These are phyloP conservation scores for Labroides dimidiatus DNA, from an alignment of 2,797 vertebrate species.

Conservation along the genomic window DNA sequence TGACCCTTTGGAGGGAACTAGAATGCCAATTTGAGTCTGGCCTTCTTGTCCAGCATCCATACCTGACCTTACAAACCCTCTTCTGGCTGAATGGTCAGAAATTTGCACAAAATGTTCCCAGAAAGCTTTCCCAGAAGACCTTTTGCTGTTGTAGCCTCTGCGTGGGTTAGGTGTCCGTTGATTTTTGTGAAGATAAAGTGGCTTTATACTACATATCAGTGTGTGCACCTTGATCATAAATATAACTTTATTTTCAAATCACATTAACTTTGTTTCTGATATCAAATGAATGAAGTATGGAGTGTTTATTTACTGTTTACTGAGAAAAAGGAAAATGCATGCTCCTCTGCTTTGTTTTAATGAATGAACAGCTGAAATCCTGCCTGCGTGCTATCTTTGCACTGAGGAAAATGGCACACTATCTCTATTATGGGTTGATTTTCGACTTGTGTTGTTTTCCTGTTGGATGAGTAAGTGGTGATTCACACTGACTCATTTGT, in stretches of 20 bases:
- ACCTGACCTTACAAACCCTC: background rate
- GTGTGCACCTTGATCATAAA: background rate
- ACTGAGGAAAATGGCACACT: conserved; percentile 3
- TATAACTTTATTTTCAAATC: background rate
- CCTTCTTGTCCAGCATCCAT: background rate
- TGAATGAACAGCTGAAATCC: conserved; percentile 1
- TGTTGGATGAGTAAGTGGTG: conserved; percentile 48
- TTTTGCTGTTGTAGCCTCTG: background rate
- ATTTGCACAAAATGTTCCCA: background rate
- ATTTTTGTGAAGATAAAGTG: background rate
- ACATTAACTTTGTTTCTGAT: background rate
- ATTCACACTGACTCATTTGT: conserved; percentile 64
- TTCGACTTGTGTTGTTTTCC: conserved; percentile 26
- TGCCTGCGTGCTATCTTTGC: background rate
- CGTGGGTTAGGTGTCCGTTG: background rate
- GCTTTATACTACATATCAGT: background rate
- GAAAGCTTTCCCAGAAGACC: background rate
- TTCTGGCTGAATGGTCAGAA: background rate
- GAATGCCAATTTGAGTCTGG: background rate
- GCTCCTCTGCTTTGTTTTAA: conserved; percentile 7
- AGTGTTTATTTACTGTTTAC: background rate
- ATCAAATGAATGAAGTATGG: background rate
- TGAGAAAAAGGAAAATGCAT: background rate
- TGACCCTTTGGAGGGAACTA: background rate
- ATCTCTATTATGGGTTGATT: conserved; percentile 31